These are phyloP conservation scores for Himalopsyche tibetana DNA, from an alignment of 2,888 invertebrate genomes.

Conservation along the genomic window DNA sequence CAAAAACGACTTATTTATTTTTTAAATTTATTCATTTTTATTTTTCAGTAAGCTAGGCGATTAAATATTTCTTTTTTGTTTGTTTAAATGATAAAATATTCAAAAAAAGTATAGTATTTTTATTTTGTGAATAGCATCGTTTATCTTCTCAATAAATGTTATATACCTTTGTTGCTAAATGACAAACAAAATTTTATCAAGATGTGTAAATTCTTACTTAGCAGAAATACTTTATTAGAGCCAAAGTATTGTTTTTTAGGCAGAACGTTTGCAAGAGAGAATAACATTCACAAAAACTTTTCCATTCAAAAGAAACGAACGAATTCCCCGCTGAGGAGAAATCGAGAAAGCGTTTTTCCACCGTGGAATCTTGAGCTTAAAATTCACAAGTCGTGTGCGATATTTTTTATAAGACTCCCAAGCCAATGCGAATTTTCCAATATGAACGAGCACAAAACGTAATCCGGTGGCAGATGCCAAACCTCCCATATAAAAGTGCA, in stretches of 20 bases:
- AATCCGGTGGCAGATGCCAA: slow-evolving; percentile 58
- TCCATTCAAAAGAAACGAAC: not conserved
- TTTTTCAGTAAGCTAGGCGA: too few species aligned
- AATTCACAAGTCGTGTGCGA: slow-evolving; percentile 40
- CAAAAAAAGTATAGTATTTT: too few species aligned
- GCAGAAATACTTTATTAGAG: not conserved
- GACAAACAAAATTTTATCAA: not conserved
- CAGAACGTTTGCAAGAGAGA: not conserved
- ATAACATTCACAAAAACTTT: slow-evolving; percentile 29
- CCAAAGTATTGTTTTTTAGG: not conserved
- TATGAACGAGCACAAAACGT: slow-evolving; percentile 58
- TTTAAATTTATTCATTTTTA: too few species aligned
- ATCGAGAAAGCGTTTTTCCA: slow-evolving; percentile 17
- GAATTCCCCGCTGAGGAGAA: slow-evolving; percentile 20
- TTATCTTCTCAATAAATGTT: not conserved
- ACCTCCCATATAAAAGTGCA: slow-evolving; percentile 55
- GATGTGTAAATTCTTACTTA: not conserved
- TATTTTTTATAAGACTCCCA: slow-evolving; percentile 27
- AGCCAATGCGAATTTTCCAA: slow-evolving; percentile 52
- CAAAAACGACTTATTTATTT: too few species aligned
- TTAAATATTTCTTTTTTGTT: too few species aligned
- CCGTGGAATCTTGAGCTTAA: slow-evolving; percentile 32
- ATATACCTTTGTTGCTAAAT: not conserved
- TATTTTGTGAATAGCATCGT: too few species aligned
- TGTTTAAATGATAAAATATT: too few species aligned